phyloP scores from a whole-genome alignment of 2,113 vertebrate genomes.

The Percina caprodes region DNA sequence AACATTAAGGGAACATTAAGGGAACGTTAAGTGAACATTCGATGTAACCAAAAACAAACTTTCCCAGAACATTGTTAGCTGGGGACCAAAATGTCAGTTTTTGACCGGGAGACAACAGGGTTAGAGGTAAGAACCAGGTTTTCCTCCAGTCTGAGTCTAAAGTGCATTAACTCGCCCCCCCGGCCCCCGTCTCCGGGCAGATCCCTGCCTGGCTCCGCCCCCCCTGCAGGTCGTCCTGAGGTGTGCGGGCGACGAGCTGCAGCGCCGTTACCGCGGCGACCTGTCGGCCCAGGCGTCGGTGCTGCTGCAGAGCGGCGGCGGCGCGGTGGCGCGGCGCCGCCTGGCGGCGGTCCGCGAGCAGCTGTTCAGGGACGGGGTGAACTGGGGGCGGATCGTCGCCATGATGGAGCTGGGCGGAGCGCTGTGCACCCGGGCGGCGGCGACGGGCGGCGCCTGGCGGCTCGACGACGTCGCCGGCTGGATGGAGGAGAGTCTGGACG shows the following conservation, averaged over 20 bases:
- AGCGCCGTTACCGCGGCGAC: slow-evolving; percentile 86
- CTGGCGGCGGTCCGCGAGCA: slow-evolving; percentile 89
- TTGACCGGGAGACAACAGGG: no score
- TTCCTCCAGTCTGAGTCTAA: no score
- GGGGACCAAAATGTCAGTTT: no score
- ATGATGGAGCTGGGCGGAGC: slow-evolving; percentile 93
- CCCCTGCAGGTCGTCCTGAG: slow-evolving; percentile 86
- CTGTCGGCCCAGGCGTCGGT: slow-evolving; percentile 87
- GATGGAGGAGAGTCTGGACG: slow-evolving; percentile 95
- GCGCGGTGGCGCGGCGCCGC: slow-evolving; percentile 72
- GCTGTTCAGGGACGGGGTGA: slow-evolving; percentile 92
- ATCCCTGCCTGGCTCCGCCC: neutral
- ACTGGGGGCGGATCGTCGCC: slow-evolving; percentile 94
- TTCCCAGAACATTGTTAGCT: no score
- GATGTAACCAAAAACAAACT: no score
- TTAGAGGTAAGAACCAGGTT: no score
- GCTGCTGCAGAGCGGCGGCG: slow-evolving; percentile 82
- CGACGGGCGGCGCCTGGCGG: slow-evolving; percentile 87
- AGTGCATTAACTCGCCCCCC: no score
- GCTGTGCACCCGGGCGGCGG: slow-evolving; percentile 90
- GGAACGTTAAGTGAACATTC: no score
- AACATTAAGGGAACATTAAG: no score
- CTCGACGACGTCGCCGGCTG: slow-evolving; percentile 90
- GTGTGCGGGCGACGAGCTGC: slow-evolving; percentile 88
- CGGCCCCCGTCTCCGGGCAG: neutral